phyloP scores from a whole-genome alignment of 2,113 vertebrate species.

The Lutjanus erythropterus region DNA sequence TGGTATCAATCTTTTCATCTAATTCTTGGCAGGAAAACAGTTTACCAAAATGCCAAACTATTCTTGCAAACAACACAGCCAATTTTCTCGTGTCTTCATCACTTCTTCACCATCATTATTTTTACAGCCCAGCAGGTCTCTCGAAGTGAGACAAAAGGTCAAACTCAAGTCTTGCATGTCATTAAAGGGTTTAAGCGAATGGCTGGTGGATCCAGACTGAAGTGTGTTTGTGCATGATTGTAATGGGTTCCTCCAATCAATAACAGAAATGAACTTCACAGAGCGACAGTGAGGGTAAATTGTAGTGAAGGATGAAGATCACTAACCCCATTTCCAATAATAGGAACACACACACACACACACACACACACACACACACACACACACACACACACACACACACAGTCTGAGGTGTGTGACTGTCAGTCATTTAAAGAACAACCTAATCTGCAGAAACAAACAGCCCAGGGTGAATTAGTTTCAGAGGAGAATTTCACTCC shows the following conservation, averaged over 20 bases:
- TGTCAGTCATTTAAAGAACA: slow-evolving; percentile 48
- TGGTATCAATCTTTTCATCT: background rate
- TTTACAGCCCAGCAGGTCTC: background rate
- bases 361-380: slow-evolving; percentile 16
- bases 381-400: background rate
- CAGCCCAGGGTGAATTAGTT: slow-evolving; percentile 15
- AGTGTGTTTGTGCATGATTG: slow-evolving; percentile 18
- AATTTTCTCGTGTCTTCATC: background rate
- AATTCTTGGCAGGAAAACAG: background rate
- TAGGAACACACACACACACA: slow-evolving; percentile 21
- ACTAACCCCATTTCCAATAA: slow-evolving; percentile 39
- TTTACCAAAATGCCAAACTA: background rate
- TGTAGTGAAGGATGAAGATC: slow-evolving; percentile 45
- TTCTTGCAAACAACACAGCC: background rate
- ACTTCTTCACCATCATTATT: background rate
- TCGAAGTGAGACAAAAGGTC: background rate
- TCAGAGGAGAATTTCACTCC: slow-evolving; percentile 31
- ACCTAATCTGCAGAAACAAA: slow-evolving; percentile 50
- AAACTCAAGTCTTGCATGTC: background rate
- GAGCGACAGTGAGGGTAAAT: slow-evolving; percentile 47
- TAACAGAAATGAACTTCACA: slow-evolving; percentile 37
- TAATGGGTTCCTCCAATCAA: slow-evolving; percentile 28
- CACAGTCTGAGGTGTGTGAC: slow-evolving; percentile 23
- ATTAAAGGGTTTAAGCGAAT: background rate
- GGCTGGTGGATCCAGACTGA: background rate